These are phyloP conservation scores for Ypsolopha sequella DNA, from an alignment of 2,888 invertebrate genomes.

Conservation along the genomic window DNA sequence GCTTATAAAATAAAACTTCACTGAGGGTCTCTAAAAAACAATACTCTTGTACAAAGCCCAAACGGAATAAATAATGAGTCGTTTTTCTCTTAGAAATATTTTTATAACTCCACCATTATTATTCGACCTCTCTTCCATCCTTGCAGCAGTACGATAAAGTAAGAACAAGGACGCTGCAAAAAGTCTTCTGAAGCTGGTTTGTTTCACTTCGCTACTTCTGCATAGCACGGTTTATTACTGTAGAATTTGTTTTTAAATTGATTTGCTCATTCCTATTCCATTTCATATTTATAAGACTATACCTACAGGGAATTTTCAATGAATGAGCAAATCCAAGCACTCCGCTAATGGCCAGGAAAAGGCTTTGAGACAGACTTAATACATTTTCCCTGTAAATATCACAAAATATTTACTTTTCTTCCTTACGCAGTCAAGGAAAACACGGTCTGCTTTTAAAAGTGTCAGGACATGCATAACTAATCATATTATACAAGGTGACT, in stretches of 20 bases:
- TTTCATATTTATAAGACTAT: background rate
- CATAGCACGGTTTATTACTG: background rate
- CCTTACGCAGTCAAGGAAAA: too few species aligned
- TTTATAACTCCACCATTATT: conserved; percentile 18
- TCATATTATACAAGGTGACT: too few species aligned
- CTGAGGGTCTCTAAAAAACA: conserved; percentile 18
- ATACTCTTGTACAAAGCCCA: conserved; percentile 33
- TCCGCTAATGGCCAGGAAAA: too few species aligned
- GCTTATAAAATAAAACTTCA: background rate
- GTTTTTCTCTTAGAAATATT: conserved; percentile 31
- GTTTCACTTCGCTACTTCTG: background rate
- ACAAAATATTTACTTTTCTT: too few species aligned
- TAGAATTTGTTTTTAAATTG: conserved; percentile 1
- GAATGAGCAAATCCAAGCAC: background rate
- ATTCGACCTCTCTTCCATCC: background rate
- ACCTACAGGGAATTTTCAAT: background rate
- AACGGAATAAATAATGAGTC: conserved; percentile 54
- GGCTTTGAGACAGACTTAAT: too few species aligned
- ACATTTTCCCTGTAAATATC: too few species aligned
- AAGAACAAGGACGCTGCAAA: background rate
- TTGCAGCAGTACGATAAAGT: too few species aligned
- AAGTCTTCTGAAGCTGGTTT: background rate
- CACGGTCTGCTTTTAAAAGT: too few species aligned
- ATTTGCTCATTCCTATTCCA: background rate
- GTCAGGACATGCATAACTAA: too few species aligned